Percentiles rank a stretch among this genome's conserved stretches.
phyloP scores from a whole-genome alignment of 2,113 vertebrate species.

The Aythya baeri region DNA sequence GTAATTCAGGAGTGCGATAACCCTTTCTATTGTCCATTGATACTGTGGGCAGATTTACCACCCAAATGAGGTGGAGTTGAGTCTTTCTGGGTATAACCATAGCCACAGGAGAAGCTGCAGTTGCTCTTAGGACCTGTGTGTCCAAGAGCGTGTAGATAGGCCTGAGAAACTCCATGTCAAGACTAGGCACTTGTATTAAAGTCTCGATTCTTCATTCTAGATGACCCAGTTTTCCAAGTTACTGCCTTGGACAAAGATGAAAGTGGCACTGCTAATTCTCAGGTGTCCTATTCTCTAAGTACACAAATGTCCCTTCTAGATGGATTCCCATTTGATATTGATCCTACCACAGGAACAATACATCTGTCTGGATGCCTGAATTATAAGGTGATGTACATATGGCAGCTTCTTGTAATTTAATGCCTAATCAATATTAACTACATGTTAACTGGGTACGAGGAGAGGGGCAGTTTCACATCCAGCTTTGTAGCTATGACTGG shows the following conservation, averaged over 20 bases:
- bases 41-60: not conserved
- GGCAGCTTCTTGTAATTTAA: not conserved
- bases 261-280: constrained; percentile 71
- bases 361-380: constrained; percentile 76
- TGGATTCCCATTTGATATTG: constrained; percentile 13
- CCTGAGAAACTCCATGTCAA: not conserved
- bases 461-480: not conserved
- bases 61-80: not conserved
- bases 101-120: not conserved
- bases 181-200: not conserved
- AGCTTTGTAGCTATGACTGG: not conserved
- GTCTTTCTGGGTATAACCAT: not conserved
- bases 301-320: constrained; percentile 69
- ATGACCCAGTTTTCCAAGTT: constrained; percentile 54
- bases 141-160: not conserved
- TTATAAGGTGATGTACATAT: constrained; percentile 74
- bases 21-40: not conserved
- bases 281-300: constrained; percentile 64
- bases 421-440: not conserved
- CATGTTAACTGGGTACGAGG: not conserved
- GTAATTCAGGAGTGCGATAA: not conserved
- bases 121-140: not conserved
- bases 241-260: constrained; percentile 60
- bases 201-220: constrained; percentile 23
- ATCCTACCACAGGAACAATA: constrained; percentile 36